Percentiles rank a stretch among this genome's conserved stretches.
Evolutionary conservation across 2,797 vertebrate species (phyloP).

Genomic region (Centropyge bicolor): DNA sequence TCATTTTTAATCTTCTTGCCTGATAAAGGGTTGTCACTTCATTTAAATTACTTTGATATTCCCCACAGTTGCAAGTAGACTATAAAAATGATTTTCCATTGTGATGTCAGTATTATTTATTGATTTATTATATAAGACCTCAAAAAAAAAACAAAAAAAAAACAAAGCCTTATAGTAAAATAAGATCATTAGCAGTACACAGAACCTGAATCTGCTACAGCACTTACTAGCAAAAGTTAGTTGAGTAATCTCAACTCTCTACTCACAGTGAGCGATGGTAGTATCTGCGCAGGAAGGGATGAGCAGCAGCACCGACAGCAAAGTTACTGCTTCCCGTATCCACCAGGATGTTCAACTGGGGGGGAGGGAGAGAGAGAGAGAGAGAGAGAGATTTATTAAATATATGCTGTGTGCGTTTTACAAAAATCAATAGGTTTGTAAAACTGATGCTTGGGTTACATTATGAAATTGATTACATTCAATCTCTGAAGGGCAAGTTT

Average conservation of each 20-base stretch:
- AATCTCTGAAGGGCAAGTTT: conserved; percentile 22
- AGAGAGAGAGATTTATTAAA: conserved; percentile 21
- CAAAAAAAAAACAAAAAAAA: background rate
- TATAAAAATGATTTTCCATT: background rate
- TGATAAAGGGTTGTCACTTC: background rate
- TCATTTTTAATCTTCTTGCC: background rate
- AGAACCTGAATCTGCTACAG: background rate
- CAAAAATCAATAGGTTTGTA: conserved; percentile 45
- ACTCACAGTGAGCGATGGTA: conserved; percentile 97
- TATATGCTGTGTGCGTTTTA: conserved; percentile 11
- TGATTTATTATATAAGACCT: background rate
- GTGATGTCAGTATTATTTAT: background rate
- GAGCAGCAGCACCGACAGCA: conserved; percentile 95
- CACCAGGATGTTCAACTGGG: conserved; percentile 95
- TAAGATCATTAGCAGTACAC: background rate
- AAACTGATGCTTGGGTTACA: conserved; percentile 21
- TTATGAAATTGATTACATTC: conserved; percentile 30
- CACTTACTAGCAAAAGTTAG: too few species aligned
- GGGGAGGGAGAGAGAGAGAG: background rate
- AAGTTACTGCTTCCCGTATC: conserved; percentile 99
- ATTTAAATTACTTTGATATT: background rate
- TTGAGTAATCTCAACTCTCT: background rate
- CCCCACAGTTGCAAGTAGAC: too few species aligned
- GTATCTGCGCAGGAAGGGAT: conserved; percentile 95
- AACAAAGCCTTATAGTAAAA: background rate